Percentiles rank a stretch among this genome's conserved stretches.
Conservation (phyloP, 2,888 invertebrate species). For the Cistogaster globosa region DNA sequence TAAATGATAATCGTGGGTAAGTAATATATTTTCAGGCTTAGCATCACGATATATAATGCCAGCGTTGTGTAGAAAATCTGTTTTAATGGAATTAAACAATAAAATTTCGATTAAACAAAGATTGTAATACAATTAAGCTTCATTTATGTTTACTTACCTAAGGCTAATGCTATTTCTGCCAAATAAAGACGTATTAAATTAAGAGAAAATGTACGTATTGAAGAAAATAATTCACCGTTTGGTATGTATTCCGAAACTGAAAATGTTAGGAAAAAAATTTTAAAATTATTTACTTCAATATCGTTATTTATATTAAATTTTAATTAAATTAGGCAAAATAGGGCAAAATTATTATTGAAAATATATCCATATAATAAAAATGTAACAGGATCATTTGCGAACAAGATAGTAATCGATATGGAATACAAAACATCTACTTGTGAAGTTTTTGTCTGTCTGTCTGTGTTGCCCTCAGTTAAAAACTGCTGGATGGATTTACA, state of each 20-base stretch:
- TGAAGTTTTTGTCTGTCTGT: too few species aligned
- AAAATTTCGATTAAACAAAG: not conserved
- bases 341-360: too few species aligned
- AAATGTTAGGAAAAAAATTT: constrained; percentile 27
- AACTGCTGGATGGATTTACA: too few species aligned
- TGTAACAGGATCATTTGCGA: too few species aligned
- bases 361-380: too few species aligned
- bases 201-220: constrained; percentile 89
- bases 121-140: not conserved
- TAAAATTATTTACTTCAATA: not conserved
- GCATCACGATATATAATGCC: constrained; percentile 95
- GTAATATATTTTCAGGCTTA: constrained; percentile 95
- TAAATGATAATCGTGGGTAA: constrained; percentile 91
- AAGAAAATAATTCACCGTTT: constrained; percentile 92
- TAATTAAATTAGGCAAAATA: too few species aligned
- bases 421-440: too few species aligned
- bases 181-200: constrained; percentile 91
- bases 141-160: constrained; percentile 85
- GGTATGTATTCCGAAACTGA: constrained; percentile 93
- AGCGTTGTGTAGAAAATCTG: constrained; percentile 94
- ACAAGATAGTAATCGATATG: too few species aligned
- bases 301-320: too few species aligned
- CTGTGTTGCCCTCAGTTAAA: too few species aligned
- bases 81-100: constrained; percentile 65
- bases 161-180: constrained; percentile 93